These are phyloP conservation scores for Petroica traversi DNA, from an alignment of 2,113 vertebrate genomes.

Conservation along the genomic window DNA sequence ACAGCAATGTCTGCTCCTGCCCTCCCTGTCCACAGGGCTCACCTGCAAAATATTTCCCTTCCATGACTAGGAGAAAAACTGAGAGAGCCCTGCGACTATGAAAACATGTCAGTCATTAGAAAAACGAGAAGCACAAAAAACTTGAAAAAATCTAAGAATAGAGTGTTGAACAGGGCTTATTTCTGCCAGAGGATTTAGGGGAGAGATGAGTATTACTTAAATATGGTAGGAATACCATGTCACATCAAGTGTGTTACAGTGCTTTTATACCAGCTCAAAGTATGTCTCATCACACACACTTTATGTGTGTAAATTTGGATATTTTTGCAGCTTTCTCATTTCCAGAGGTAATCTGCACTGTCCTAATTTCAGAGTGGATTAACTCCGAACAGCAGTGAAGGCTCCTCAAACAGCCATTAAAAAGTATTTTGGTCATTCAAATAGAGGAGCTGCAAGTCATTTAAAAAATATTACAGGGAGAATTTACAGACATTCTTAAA, in stretches of 20 bases:
- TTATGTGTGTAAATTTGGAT: not conserved
- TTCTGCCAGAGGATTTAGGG: not conserved
- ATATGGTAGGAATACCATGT: not conserved
- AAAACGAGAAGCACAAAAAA: not conserved
- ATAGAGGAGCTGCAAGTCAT: not conserved
- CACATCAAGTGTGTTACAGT: not conserved
- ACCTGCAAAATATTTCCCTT: not conserved
- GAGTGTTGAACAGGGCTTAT: not conserved
- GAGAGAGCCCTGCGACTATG: not conserved
- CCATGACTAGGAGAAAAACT: not conserved
- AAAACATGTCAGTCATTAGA: not conserved
- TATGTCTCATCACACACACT: not conserved
- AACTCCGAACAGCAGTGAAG: not conserved
- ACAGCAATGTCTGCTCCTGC: not conserved
- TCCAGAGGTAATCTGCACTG: not conserved
- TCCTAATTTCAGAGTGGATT: constrained; percentile 16
- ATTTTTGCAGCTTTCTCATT: not conserved
- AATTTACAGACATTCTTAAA: not conserved
- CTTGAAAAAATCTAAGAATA: not conserved
- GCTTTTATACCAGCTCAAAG: not conserved
- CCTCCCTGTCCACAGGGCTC: not conserved
- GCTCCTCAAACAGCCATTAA: constrained; percentile 10
- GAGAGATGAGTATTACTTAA: not conserved
- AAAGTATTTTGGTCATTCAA: constrained; percentile 26
- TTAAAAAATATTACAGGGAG: not conserved